Evolutionary conservation across 2,888 invertebrate species (phyloP).

Genomic region (Hipparchia sbordonii): DNA sequence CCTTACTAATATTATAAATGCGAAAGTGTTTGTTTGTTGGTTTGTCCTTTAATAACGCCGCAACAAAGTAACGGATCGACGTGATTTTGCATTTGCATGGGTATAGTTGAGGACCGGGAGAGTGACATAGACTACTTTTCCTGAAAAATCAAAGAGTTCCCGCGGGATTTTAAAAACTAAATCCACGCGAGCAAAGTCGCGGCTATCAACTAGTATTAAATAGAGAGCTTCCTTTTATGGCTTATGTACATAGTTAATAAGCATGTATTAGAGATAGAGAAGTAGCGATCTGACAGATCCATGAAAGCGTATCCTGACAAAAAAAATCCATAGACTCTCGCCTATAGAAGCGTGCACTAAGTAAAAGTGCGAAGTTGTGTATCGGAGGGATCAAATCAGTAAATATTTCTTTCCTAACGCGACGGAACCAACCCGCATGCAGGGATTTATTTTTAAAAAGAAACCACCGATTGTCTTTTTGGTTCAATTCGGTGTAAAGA

Average conservation of each 20-base stretch:
- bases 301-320: background rate
- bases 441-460: background rate
- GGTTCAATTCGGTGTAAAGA: background rate
- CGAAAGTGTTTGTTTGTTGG: too few relatives aligned
- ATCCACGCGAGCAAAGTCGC: too few relatives aligned
- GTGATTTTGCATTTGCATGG: too few relatives aligned
- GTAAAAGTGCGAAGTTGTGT: constrained; percentile 16
- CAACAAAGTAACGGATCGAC: too few relatives aligned
- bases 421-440: background rate
- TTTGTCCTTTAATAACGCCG: too few relatives aligned
- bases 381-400: constrained; percentile 10
- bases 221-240: background rate
- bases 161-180: too few relatives aligned
- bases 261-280: background rate
- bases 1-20: too few relatives aligned
- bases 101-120: too few relatives aligned
- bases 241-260: background rate
- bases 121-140: too few relatives aligned
- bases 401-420: background rate
- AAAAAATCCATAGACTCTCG: background rate
- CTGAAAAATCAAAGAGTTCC: too few relatives aligned
- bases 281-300: background rate
- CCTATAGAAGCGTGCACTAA: background rate
- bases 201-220: too few relatives aligned
- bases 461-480: background rate